phyloP scores from a whole-genome alignment of 2,113 vertebrate genomes.

The Pituophis catenifer region DNA sequence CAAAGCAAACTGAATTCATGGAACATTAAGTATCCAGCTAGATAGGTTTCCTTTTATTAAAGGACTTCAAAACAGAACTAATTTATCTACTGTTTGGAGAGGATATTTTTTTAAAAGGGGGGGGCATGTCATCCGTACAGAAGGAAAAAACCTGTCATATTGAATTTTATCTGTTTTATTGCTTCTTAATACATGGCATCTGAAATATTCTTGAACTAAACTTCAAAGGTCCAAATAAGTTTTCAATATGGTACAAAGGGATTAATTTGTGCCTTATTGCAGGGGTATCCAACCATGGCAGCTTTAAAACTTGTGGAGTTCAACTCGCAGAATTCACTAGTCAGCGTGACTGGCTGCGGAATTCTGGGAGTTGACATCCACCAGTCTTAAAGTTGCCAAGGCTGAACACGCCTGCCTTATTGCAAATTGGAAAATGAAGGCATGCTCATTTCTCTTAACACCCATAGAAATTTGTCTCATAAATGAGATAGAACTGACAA shows the following conservation, averaged over 20 bases:
- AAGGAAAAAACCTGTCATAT: background rate
- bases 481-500: background rate
- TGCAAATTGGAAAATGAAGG: background rate
- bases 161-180: background rate
- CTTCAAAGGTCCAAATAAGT: background rate
- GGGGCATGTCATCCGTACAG: background rate
- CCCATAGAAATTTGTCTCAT: background rate
- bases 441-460: background rate
- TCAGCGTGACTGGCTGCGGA: background rate
- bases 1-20: background rate
- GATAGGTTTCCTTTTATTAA: background rate
- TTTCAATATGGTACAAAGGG: background rate
- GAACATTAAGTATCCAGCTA: background rate
- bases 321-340: background rate
- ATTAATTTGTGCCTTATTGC: background rate
- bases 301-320: background rate
- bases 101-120: background rate
- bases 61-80: background rate
- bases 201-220: background rate
- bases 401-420: background rate
- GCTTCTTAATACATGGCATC: background rate
- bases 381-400: background rate
- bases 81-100: background rate
- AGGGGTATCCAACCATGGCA: background rate
- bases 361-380: background rate